Percentiles rank a stretch among this genome's conserved stretches.
Evolutionary conservation across 2,113 vertebrate species (phyloP).

Genomic region (Toxotes jaculatrix): DNA sequence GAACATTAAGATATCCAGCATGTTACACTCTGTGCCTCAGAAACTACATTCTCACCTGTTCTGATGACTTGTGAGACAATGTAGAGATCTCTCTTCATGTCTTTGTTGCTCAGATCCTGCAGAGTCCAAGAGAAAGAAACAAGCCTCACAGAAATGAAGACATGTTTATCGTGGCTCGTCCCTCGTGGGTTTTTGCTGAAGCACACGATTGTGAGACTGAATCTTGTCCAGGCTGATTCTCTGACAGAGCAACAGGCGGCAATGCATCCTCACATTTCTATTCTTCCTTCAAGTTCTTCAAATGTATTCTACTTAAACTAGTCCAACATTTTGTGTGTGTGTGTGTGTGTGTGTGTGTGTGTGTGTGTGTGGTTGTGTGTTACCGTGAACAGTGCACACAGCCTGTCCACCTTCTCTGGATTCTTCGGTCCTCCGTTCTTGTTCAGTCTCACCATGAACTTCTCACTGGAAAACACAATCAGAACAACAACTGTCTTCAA

Average conservation of each 20-base stretch:
- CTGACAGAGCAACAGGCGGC: slow-evolving; percentile 45
- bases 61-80: slow-evolving; percentile 96
- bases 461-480: slow-evolving; percentile 88
- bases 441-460: slow-evolving; percentile 97
- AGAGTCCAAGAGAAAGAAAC: slow-evolving; percentile 37
- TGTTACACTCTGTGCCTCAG: too few species aligned
- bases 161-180: not conserved
- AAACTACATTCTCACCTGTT: slow-evolving; percentile 86
- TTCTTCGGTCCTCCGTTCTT: slow-evolving; percentile 97
- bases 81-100: slow-evolving; percentile 98
- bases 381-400: slow-evolving; percentile 98
- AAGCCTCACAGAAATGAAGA: not conserved
- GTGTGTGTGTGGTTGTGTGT: slow-evolving; percentile 18
- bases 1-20: too few species aligned
- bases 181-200: not conserved
- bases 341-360: slow-evolving; percentile 17
- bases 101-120: slow-evolving; percentile 98
- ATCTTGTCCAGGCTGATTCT: not conserved
- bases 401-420: slow-evolving; percentile 94
- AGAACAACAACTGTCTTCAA: not conserved
- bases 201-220: too few species aligned
- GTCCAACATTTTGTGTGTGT: not conserved
- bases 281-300: not conserved
- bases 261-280: not conserved
- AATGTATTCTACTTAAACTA: not conserved